Evolutionary conservation across 2,113 vertebrate genomes (phyloP).

Genomic region (Suncus etruscus): DNA sequence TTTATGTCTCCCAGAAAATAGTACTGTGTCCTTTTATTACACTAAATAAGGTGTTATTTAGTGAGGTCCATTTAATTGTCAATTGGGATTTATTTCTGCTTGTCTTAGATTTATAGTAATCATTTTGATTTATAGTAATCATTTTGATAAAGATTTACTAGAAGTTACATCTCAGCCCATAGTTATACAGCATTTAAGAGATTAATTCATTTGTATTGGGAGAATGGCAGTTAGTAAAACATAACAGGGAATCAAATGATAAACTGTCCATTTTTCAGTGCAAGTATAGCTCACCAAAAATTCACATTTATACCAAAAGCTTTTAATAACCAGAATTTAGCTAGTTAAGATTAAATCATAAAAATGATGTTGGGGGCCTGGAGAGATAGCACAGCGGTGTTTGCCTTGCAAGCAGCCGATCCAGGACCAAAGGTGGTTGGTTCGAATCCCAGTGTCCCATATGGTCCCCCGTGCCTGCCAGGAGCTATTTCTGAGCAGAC

Average conservation of each 20-base stretch:
- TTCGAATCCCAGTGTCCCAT: too few species aligned
- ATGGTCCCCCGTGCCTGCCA: too few species aligned
- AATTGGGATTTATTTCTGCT: neutral
- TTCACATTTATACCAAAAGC: neutral
- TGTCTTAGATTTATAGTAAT: slow-evolving; percentile 13
- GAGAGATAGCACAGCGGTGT: too few species aligned
- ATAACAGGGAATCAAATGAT: slow-evolving; percentile 36
- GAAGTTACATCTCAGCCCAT: neutral
- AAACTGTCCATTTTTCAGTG: slow-evolving; percentile 40
- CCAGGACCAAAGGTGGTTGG: too few species aligned
- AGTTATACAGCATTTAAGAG: slow-evolving; percentile 51
- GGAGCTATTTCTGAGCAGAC: too few species aligned
- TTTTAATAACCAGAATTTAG: slow-evolving; percentile 57
- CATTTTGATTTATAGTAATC: slow-evolving; percentile 9
- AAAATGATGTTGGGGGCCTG: slow-evolving; percentile 41
- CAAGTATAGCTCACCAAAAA: slow-evolving; percentile 15
- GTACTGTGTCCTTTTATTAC: slow-evolving; percentile 37
- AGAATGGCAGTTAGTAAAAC: slow-evolving; percentile 36
- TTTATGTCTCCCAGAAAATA: slow-evolving; percentile 75
- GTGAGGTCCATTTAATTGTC: slow-evolving; percentile 18
- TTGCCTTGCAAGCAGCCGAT: too few species aligned
- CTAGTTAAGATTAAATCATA: slow-evolving; percentile 44
- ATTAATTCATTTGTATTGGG: slow-evolving; percentile 48
- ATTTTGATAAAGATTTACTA: slow-evolving; percentile 43
- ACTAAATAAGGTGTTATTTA: slow-evolving; percentile 44